phyloP scores from a whole-genome alignment of 2,888 invertebrate species.

The Therioaphis trifolii region DNA sequence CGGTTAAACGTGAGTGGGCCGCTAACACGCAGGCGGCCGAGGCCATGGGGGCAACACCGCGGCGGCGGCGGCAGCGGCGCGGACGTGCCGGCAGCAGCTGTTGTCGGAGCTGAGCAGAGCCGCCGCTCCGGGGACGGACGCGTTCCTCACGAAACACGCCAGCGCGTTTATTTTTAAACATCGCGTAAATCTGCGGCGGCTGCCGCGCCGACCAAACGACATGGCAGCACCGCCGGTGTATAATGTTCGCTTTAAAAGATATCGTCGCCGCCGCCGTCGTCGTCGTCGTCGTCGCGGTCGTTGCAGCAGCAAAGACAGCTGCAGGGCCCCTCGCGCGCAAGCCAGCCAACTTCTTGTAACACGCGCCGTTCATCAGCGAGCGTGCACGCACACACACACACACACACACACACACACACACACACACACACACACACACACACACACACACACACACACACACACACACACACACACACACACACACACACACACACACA shows the following conservation, averaged over 20 bases:
- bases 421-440: too few species aligned
- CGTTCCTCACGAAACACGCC: slow-evolving; percentile 47
- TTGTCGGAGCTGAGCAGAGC: background rate
- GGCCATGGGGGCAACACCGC: too few species aligned
- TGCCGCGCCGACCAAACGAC: background rate
- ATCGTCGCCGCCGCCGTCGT: background rate
- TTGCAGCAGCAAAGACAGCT: background rate
- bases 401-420: too few species aligned
- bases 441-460: too few species aligned
- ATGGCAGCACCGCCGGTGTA: background rate
- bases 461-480: too few species aligned
- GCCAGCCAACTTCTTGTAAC: background rate
- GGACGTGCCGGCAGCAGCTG: slow-evolving; percentile 17
- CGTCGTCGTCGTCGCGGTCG: too few species aligned
- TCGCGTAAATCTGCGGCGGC: slow-evolving; percentile 33
- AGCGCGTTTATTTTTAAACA: slow-evolving; percentile 61
- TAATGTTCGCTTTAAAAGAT: slow-evolving; percentile 1
- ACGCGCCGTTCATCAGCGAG: background rate
- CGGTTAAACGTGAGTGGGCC: too few species aligned
- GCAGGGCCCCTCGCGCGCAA: slow-evolving; percentile 20
- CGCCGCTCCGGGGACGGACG: slow-evolving; percentile 5
- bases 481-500: too few species aligned
- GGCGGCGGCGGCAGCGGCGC: background rate
- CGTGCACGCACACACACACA: background rate
- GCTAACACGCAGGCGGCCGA: too few species aligned